Conservation (phyloP, 2,113 vertebrate genomes). For the Anguilla japonica region DNA sequence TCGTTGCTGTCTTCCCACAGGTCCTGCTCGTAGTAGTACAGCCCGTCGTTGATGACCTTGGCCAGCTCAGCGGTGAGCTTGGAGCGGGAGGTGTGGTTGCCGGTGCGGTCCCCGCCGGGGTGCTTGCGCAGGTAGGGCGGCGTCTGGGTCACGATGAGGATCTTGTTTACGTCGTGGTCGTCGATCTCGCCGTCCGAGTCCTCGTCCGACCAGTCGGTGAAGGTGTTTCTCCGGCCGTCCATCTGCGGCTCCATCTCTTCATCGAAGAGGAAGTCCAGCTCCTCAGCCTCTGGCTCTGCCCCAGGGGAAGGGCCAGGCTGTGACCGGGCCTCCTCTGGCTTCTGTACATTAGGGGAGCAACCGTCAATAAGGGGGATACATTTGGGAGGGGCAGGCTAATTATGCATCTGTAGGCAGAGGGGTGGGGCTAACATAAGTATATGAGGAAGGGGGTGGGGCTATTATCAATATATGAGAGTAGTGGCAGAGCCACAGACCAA, state of each 20-base stretch:
- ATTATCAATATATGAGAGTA: no score
- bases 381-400: background rate
- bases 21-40: conserved; percentile 96
- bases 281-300: conserved; percentile 88
- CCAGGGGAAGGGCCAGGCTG: conserved; percentile 15
- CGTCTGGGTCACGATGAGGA: conserved; percentile 95
- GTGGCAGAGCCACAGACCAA: no score
- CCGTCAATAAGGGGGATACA: background rate
- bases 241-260: conserved; percentile 96
- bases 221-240: conserved; percentile 93
- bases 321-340: conserved; percentile 2
- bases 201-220: conserved; percentile 96
- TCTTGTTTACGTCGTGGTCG: conserved; percentile 95
- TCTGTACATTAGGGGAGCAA: background rate
- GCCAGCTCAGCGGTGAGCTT: conserved; percentile 90
- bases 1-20: conserved; percentile 94
- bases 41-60: conserved; percentile 96
- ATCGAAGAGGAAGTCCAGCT: conserved; percentile 96
- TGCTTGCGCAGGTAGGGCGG: conserved; percentile 95
- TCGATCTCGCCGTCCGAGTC: conserved; percentile 95
- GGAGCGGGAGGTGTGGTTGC: conserved; percentile 88
- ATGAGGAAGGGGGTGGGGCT: no score
- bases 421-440: no score
- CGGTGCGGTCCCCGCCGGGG: conserved; percentile 91
- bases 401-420: no score